Evolutionary conservation across 2,113 vertebrate genomes (phyloP), one percentile per base, ranked within the genome.

Genomic region (Mystacornis crossleyi): DNA sequence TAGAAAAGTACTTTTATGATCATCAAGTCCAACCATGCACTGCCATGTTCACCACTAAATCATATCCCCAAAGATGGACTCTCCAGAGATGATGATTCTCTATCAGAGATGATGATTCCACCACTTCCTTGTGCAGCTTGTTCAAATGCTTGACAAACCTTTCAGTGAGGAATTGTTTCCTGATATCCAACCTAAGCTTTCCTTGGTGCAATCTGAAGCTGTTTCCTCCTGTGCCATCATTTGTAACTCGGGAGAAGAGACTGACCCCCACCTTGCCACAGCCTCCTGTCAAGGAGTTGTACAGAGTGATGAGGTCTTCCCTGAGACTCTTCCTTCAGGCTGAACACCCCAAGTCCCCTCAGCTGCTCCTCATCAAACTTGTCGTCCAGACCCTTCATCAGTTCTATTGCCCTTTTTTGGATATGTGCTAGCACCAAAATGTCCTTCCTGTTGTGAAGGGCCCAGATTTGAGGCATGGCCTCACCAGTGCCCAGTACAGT

Each of bases 391-490:
- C 16, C 12, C 28, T 58, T n/a, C 36, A 26, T 10, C 53, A 53
- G 4, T 33, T 43, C 15, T 29, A 33, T 3, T 66, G 10, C 8
- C 7, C 28, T 45, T 38, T 12, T 51, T 33, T 3, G 3, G 36
- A 12, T 8, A 11, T 3, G 10, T 43, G 13, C 5, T 15, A 28
- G 4, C 23, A n/a, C 8, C 18, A 81, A 65, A 73, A 38, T n/a
- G 7, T 81, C 33, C 24, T 51, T 58, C 10, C 38, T 28, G 18
- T 20, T 16, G 8, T n/a, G 60, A 51, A 1, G 21, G 24, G 4
- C 16, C 33, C 69, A 38, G 36, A 38, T 45, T 73, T 0, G 0
- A 53, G 28, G 10, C 20, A 7, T n/a, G 33, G 24, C 33, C 33
- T 58, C 33, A 51, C 4, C 15, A 58, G 36, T 51, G 23, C 8